These are phyloP conservation scores for Cotesia vestalis DNA, from an alignment of 1,140 invertebrate species.

Conservation along the genomic window DNA sequence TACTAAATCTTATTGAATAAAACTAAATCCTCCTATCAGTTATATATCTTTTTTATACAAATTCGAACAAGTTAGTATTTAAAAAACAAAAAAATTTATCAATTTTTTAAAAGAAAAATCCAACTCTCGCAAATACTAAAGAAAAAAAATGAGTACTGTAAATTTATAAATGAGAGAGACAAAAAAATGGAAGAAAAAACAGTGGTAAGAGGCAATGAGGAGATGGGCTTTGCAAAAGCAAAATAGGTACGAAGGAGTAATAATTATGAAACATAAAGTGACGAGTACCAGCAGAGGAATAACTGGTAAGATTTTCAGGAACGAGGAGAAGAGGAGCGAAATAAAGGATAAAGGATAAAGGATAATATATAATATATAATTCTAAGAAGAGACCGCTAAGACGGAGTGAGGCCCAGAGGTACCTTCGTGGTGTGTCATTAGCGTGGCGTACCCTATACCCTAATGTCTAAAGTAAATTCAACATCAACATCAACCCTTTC, in stretches of 20 bases:
- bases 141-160: neutral
- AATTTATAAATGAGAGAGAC: conserved; percentile 20
- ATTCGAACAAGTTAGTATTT: no score
- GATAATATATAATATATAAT: conserved; percentile 28
- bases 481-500: conserved; percentile 12
- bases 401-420: conserved; percentile 39
- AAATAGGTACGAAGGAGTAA: conserved; percentile 53
- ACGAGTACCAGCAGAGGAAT: conserved; percentile 49
- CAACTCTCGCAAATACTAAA: neutral
- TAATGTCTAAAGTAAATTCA: conserved; percentile 31
- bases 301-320: conserved; percentile 34
- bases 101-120: no score
- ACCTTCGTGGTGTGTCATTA: conserved; percentile 37
- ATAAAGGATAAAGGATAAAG: conserved; percentile 15
- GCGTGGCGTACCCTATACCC: conserved; percentile 21
- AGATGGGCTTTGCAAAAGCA: conserved; percentile 42
- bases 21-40: no score
- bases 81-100: no score
- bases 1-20: no score
- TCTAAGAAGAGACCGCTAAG: conserved; percentile 43
- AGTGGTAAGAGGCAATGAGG: neutral
- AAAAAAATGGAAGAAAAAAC: neutral
- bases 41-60: no score
- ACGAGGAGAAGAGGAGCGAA: conserved; percentile 37
- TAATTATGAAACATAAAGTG: conserved; percentile 66